Conservation (phyloP, 2,797 vertebrate species). For the Oreortyx pictus region DNA sequence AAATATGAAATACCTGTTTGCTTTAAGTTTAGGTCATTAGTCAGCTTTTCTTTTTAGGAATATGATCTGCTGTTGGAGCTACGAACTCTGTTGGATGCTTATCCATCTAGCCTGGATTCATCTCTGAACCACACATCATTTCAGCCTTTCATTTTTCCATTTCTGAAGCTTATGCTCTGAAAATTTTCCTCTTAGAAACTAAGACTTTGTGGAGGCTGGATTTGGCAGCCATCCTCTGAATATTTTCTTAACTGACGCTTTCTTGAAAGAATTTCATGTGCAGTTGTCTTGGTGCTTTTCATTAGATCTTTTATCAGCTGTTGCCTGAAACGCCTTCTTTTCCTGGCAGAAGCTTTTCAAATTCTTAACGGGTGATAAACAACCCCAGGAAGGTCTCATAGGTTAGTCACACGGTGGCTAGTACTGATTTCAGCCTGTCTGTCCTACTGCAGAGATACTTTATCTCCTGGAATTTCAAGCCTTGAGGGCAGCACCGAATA, state of each 20-base stretch:
- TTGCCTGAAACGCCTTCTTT: conserved; percentile 49
- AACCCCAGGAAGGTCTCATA: background rate
- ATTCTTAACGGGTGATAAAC: conserved; percentile 54
- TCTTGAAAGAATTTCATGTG: conserved; percentile 42
- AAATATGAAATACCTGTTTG: conserved; percentile 6
- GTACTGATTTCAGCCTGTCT: conserved; percentile 26
- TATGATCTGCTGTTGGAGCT: conserved; percentile 14
- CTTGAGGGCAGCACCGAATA: background rate
- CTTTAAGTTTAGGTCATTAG: conserved; percentile 13
- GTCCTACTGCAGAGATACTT: conserved; percentile 27
- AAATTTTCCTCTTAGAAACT: conserved; percentile 13
- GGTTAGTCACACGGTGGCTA: conserved; percentile 49
- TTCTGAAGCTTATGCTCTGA: conserved; percentile 33
- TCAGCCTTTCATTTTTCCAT: background rate
- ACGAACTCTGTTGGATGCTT: background rate
- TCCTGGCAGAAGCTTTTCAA: conserved; percentile 50
- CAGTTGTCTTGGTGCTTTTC: conserved; percentile 40
- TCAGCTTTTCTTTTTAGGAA: conserved; percentile 34
- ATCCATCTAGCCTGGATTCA: background rate
- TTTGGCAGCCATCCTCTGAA: conserved; percentile 19
- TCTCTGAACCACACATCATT: background rate
- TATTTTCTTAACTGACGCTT: conserved; percentile 50
- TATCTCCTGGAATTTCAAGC: conserved; percentile 44
- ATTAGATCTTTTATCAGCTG: conserved; percentile 49
- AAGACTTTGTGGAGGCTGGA: background rate